These are phyloP conservation scores for Tinamus major DNA, from an alignment of 2,797 vertebrate species.

Conservation along the genomic window DNA sequence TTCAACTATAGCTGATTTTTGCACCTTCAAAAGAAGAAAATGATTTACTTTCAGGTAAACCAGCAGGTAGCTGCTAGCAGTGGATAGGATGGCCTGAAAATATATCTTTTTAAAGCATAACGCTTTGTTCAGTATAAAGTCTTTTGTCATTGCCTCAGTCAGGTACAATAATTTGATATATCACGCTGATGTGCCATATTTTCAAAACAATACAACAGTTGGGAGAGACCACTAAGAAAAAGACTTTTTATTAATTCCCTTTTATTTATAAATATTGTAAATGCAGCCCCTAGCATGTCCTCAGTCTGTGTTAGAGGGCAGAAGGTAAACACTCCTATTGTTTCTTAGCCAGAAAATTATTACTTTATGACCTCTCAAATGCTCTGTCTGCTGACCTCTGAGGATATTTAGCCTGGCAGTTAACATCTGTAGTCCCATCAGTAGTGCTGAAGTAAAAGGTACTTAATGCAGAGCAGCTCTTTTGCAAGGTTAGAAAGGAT, in stretches of 20 bases:
- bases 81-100: not conserved
- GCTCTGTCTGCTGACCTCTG: slow-evolving; percentile 76
- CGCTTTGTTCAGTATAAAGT: slow-evolving; percentile 8
- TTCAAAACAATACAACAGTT: accelerated
- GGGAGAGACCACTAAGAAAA: not conserved
- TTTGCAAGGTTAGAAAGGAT: slow-evolving; percentile 84
- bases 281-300: not conserved
- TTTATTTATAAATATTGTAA: slow-evolving; percentile 38
- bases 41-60: slow-evolving; percentile 28
- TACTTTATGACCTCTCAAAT: slow-evolving; percentile 65
- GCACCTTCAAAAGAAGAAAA: not conserved
- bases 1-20: not conserved
- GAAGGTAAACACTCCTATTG: slow-evolving; percentile 37
- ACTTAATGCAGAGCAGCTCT: slow-evolving; percentile 76
- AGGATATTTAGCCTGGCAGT: slow-evolving; percentile 77
- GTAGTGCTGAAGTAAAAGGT: slow-evolving; percentile 77
- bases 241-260: slow-evolving; percentile 14
- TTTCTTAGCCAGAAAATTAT: slow-evolving; percentile 60
- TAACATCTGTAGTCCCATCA: slow-evolving; percentile 81
- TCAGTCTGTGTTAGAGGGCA: slow-evolving; percentile 31
- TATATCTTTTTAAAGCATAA: not conserved
- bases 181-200: not conserved
- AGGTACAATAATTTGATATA: not conserved
- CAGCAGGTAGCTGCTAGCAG: not conserved
- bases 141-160: not conserved